phyloP scores from a whole-genome alignment of 2,888 invertebrate genomes.

The Nomada fabriciana region DNA sequence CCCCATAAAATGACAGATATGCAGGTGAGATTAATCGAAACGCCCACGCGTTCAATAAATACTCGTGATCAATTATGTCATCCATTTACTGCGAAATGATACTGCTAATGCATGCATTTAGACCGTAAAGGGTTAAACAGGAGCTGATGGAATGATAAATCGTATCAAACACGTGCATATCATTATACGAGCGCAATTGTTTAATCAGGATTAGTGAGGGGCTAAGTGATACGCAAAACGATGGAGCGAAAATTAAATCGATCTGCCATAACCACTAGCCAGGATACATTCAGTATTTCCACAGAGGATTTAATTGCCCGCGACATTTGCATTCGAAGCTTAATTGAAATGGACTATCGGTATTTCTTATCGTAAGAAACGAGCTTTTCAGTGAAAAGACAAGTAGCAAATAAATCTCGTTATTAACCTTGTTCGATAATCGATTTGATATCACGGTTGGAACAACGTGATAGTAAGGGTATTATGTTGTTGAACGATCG shows the following conservation, averaged over 20 bases:
- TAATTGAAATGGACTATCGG: conserved; percentile 13
- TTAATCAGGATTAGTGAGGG: conserved; percentile 7
- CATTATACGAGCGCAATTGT: background rate
- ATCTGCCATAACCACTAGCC: conserved; percentile 7
- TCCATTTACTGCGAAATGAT: no score
- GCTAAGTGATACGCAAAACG: conserved; percentile 7
- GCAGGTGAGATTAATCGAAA: background rate
- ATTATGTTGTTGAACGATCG: conserved; percentile 29
- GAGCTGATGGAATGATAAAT: conserved; percentile 20
- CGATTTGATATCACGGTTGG: conserved; percentile 38
- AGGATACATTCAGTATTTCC: background rate
- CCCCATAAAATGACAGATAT: background rate
- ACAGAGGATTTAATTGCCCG: conserved; percentile 12
- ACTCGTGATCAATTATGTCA: background rate
- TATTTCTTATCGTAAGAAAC: background rate
- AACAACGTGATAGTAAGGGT: conserved; percentile 31
- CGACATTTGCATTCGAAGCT: background rate
- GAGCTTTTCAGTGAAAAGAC: background rate
- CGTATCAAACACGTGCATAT: conserved; percentile 4
- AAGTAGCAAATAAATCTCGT: background rate
- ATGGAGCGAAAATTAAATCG: conserved; percentile 19
- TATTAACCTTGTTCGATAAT: conserved; percentile 4
- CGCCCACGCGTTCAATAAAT: background rate
- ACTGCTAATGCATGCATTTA: no score
- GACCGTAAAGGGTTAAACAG: conserved; percentile 21